These are phyloP conservation scores for Colletes latitarsis DNA, from an alignment of 1,140 invertebrate genomes.

Conservation along the genomic window DNA sequence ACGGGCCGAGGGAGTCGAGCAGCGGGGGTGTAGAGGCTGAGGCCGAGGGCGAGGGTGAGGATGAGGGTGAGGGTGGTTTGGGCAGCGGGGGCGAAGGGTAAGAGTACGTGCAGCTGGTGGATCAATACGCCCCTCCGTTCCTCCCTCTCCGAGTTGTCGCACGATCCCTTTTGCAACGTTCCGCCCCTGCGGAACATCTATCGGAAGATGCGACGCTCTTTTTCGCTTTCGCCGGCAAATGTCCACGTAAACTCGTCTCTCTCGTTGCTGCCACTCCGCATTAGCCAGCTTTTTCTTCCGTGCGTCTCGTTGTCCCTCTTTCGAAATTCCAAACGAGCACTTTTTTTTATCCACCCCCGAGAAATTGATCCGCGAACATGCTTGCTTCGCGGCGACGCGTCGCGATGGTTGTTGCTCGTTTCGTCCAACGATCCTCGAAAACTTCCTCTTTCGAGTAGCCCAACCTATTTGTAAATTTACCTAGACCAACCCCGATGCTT, in stretches of 20 bases:
- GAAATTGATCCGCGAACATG: background rate
- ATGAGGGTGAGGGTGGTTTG: background rate
- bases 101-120: slow-evolving; percentile 79
- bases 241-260: slow-evolving; percentile 20
- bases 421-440: too few relatives aligned
- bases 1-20: slow-evolving; percentile 45
- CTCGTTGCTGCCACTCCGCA: background rate
- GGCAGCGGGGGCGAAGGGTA: slow-evolving; percentile 59
- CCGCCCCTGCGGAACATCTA: slow-evolving; percentile 42
- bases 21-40: slow-evolving; percentile 24
- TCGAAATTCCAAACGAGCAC: background rate
- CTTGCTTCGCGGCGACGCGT: background rate
- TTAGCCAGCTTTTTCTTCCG: slow-evolving; percentile 21
- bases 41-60: too few relatives aligned
- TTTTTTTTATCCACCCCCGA: background rate
- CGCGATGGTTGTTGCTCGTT: too few relatives aligned
- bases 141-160: slow-evolving; percentile 35
- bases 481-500: too few relatives aligned
- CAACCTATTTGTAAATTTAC: too few relatives aligned
- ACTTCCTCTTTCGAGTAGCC: too few relatives aligned
- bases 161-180: slow-evolving; percentile 44
- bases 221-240: slow-evolving; percentile 37
- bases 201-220: slow-evolving; percentile 37
- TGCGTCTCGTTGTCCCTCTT: background rate
- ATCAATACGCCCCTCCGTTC: slow-evolving; percentile 76